Conservation (phyloP, 92 coral and sea anemone genomes). For the Montipora capitata region DNA sequence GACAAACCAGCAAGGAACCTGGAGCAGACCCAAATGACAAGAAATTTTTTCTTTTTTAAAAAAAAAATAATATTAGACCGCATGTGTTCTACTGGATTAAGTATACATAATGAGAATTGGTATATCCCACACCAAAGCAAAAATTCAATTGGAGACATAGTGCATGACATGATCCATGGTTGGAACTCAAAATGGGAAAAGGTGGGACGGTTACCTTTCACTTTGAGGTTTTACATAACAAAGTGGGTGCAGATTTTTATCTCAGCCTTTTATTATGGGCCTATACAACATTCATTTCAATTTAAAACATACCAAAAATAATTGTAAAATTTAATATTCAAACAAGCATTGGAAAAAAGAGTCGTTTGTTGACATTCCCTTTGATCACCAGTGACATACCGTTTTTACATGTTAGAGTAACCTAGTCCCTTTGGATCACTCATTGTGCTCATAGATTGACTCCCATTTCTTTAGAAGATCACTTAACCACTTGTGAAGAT, state of each 20-base stretch:
- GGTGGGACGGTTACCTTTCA: conserved; percentile 10
- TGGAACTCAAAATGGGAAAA: conserved; percentile 6
- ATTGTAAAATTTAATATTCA: conserved; percentile 8
- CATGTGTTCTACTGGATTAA: conserved; percentile 1
- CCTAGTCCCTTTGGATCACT: conserved; percentile 18
- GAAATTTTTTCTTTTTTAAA: neutral
- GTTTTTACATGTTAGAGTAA: neutral
- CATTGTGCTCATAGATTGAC: conserved; percentile 38
- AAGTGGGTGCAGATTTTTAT: conserved; percentile 8
- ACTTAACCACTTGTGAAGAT: conserved; percentile 74
- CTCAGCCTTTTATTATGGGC: conserved; percentile 1
- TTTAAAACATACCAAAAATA: neutral
- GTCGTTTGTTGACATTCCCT: conserved; percentile 4
- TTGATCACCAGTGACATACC: neutral
- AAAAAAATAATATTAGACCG: neutral
- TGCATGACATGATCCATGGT: conserved; percentile 12
- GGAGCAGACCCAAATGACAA: conserved; percentile 11
- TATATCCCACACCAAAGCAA: conserved; percentile 12
- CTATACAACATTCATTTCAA: conserved; percentile 10
- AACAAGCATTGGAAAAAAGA: conserved; percentile 10
- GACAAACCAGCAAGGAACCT: conserved; percentile 21
- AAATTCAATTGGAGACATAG: conserved; percentile 2
- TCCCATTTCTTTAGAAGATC: conserved; percentile 64
- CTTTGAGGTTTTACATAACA: conserved; percentile 10
- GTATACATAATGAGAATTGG: neutral